These are phyloP conservation scores for Graphium colonna DNA, from an alignment of 2,888 invertebrate species.

Conservation along the genomic window DNA sequence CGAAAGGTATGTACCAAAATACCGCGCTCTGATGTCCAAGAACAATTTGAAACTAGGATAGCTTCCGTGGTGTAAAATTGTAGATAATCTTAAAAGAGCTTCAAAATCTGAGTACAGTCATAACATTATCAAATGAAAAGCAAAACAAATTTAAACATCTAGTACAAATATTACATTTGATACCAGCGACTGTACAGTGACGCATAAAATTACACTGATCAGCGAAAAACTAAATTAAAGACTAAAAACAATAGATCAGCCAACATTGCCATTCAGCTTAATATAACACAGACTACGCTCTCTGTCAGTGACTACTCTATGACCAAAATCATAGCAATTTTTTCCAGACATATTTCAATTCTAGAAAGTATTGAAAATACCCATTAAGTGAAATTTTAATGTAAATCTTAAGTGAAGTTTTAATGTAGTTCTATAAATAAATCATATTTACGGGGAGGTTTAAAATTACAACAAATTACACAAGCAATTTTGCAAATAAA, in stretches of 20 bases:
- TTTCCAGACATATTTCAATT: not conserved
- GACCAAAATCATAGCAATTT: not conserved
- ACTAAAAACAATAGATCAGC: slow-evolving; percentile 64
- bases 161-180: not conserved
- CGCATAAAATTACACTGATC: slow-evolving; percentile 30
- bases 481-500: too few species aligned
- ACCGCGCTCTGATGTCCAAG: slow-evolving; percentile 27
- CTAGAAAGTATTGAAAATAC: too few species aligned
- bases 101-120: not conserved
- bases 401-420: too few species aligned
- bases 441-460: too few species aligned
- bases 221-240: slow-evolving; percentile 47
- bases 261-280: slow-evolving; percentile 47
- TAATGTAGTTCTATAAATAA: too few species aligned
- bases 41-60: not conserved
- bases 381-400: too few species aligned
- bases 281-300: slow-evolving; percentile 65
- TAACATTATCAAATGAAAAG: too few species aligned
- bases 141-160: too few species aligned
- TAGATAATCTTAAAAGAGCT: not conserved
- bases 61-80: not conserved
- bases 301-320: slow-evolving; percentile 25
- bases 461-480: too few species aligned
- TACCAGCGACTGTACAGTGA: too few species aligned
- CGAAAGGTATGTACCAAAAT: slow-evolving; percentile 12